A percentile compares a stretch with the other conserved stretches of the same genome.
Evolutionary conservation across 2,797 vertebrate genomes (phyloP).

Genomic region (Bucorvus abyssinicus): DNA sequence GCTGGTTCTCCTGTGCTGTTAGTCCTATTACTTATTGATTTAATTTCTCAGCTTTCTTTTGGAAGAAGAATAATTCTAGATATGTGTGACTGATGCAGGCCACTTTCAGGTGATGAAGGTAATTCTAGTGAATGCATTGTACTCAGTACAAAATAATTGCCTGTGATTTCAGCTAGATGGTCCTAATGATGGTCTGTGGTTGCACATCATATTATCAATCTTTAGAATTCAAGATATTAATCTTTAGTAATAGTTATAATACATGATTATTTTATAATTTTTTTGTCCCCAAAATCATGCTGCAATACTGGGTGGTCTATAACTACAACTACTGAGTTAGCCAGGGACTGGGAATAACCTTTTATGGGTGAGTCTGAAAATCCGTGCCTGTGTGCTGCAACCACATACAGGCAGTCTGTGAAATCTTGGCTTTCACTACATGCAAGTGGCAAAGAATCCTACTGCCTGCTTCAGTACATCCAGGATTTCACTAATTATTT

Average conservation of each 20-base stretch:
- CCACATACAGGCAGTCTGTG: not conserved
- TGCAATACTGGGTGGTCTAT: not conserved
- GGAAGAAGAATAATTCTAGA: not conserved
- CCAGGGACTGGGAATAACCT: not conserved
- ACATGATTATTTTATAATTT: no score
- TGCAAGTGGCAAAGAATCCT: not conserved
- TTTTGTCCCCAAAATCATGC: not conserved
- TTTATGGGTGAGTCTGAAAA: not conserved
- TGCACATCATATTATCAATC: not conserved
- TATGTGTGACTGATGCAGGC: not conserved
- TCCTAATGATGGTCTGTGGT: not conserved
- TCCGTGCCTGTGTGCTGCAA: not conserved
- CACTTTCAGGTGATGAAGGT: not conserved
- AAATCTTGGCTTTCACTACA: not conserved
- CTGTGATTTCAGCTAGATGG: not conserved
- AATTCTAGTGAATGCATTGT: not conserved
- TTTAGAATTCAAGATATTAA: not conserved
- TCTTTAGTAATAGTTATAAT: not conserved
- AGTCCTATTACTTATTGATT: not conserved
- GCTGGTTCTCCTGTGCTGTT: not conserved
- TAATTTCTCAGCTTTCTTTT: not conserved
- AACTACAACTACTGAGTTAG: not conserved
- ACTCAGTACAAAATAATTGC: not conserved
- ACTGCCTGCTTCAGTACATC: not conserved
- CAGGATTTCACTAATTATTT: not conserved